Percentiles rank a stretch among this genome's conserved stretches.
These are phyloP conservation scores for Crax fasciolata DNA, from an alignment of 2,797 vertebrate genomes.

Conservation along the genomic window DNA sequence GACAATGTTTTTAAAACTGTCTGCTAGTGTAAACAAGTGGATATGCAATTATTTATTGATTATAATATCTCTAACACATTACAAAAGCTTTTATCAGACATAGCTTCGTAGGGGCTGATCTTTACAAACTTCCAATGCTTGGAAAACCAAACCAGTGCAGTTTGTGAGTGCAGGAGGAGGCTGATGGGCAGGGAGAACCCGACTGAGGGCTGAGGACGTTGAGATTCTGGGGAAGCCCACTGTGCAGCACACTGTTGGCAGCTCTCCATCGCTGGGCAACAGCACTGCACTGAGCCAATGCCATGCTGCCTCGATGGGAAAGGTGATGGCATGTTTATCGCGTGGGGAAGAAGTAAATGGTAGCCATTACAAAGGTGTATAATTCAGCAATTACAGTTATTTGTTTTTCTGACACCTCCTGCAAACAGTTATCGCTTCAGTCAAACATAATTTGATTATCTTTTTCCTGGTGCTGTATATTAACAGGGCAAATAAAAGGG, in stretches of 20 bases:
- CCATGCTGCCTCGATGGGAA: background rate
- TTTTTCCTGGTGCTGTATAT: conserved; percentile 34
- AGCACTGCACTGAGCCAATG: background rate
- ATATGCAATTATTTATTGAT: background rate
- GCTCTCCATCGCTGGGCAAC: background rate
- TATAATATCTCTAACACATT: accelerated
- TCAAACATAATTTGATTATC: conserved; percentile 72
- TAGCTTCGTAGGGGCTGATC: background rate
- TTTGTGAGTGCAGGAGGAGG: background rate
- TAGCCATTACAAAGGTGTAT: conserved; percentile 66
- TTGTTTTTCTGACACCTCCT: conserved; percentile 71
- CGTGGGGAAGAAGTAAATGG: conserved; percentile 29
- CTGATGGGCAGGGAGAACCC: background rate
- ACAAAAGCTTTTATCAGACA: accelerated
- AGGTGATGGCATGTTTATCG: conserved; percentile 66
- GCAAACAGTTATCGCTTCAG: conserved; percentile 71
- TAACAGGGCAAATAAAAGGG: conserved; percentile 70
- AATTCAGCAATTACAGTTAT: conserved; percentile 70
- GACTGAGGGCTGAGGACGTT: accelerated
- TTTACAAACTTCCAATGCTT: background rate
- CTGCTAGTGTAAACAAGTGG: background rate
- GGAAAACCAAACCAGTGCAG: accelerated
- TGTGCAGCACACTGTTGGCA: background rate
- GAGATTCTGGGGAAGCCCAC: background rate
- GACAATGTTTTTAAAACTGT: background rate